phyloP scores from a whole-genome alignment of 2,113 vertebrate species.

The Acrocephalus kingi region DNA sequence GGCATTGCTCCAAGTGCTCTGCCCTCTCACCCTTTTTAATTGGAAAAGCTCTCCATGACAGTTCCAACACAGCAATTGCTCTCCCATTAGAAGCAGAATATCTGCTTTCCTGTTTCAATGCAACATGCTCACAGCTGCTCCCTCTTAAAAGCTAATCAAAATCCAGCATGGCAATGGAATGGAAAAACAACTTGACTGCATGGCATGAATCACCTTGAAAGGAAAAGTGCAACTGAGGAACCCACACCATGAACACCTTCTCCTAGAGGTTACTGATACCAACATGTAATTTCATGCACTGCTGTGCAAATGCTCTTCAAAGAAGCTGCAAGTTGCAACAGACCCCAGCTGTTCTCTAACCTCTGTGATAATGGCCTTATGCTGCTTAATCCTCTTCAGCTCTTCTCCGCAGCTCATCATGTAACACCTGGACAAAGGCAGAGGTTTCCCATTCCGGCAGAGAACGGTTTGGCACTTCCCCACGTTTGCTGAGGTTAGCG shows the following conservation, averaged over 20 bases:
- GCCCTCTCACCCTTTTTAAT: not conserved
- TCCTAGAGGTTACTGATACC: not conserved
- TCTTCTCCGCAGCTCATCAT: conserved; percentile 90
- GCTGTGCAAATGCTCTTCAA: not conserved
- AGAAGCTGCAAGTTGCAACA: not conserved
- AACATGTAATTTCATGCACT: not conserved
- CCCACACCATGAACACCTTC: not conserved
- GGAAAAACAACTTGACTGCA: not conserved
- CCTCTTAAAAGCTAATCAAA: not conserved
- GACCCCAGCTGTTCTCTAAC: conserved; percentile 65
- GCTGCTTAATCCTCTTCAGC: conserved; percentile 85
- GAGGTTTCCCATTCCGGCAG: conserved; percentile 91
- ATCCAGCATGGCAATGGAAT: not conserved
- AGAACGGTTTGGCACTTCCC: conserved; percentile 96
- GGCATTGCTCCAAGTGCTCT: not conserved
- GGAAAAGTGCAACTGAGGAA: not conserved
- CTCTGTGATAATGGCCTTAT: conserved; percentile 97
- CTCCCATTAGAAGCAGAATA: not conserved
- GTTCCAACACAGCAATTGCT: not conserved
- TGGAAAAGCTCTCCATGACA: not conserved
- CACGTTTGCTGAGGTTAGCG: conserved; percentile 93
- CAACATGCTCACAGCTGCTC: not conserved
- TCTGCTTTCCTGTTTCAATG: not conserved
- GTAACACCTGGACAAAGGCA: conserved; percentile 88
- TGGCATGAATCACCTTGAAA: not conserved